A percentile compares a stretch with the other conserved stretches of the same genome.
These are phyloP conservation scores for Meriones psammophilus DNA, from an alignment of 2,797 vertebrate species.

Conservation along the genomic window DNA sequence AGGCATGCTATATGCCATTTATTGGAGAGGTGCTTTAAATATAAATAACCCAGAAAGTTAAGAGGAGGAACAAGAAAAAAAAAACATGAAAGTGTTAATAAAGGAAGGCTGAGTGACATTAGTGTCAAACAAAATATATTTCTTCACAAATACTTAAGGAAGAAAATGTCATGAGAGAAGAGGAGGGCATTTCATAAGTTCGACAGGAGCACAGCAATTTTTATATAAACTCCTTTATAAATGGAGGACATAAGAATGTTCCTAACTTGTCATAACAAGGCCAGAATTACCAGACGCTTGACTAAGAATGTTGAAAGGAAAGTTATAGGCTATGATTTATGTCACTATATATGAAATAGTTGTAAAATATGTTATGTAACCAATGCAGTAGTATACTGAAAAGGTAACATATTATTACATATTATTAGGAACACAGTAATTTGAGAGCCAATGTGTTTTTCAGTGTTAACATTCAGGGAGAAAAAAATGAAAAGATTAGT, in stretches of 20 bases:
- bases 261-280: not conserved
- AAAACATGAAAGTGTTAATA: not conserved
- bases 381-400: not conserved
- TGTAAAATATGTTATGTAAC: not conserved
- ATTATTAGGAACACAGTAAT: not conserved
- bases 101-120: constrained; percentile 15
- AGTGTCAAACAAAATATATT: not conserved
- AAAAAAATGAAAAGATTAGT: not conserved
- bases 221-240: not conserved
- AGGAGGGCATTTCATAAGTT: not conserved
- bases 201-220: not conserved
- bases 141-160: not conserved
- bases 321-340: not conserved
- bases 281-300: not conserved
- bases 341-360: not conserved
- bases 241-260: not conserved
- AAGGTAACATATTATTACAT: not conserved
- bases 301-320: constrained; percentile 13
- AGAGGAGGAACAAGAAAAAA: not conserved
- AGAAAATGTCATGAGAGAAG: constrained; percentile 14
- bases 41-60: not conserved
- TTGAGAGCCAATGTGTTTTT: constrained; percentile 6
- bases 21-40: constrained; percentile 2
- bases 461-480: not conserved
- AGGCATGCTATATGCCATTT: not conserved